Evolutionary conservation across 2,888 invertebrate genomes (phyloP).

Genomic region (Poecilobothrus nobilitatus): DNA sequence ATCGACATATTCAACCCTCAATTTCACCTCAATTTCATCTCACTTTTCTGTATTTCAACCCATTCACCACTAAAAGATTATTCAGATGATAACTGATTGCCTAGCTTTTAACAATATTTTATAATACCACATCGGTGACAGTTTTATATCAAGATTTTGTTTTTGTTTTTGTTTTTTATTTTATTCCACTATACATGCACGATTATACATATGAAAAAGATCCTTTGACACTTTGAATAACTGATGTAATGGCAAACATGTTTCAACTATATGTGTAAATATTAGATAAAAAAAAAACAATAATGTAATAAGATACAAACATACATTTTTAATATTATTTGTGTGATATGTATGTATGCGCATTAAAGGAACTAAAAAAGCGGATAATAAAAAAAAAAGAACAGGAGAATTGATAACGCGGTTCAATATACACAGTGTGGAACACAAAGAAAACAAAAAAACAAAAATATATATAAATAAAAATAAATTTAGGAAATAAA

Average conservation of each 20-base stretch:
- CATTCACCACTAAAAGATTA: background rate
- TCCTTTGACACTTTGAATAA: constrained; percentile 6
- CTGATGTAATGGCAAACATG: constrained; percentile 4
- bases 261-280: background rate
- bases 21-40: no score
- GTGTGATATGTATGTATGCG: background rate
- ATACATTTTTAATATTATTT: background rate
- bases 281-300: background rate
- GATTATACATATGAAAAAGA: background rate
- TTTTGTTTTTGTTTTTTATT: background rate
- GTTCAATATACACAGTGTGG: background rate
- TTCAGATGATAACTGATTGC: constrained; percentile 1
- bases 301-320: background rate
- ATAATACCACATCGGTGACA: constrained; percentile 6
- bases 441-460: no score
- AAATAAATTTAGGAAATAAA: no score
- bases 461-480: no score
- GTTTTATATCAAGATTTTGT: constrained; percentile 4
- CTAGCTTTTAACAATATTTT: constrained; percentile 6
- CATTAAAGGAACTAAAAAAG: background rate
- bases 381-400: background rate
- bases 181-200: background rate
- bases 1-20: no score
- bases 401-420: background rate
- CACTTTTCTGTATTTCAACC: no score